A percentile compares a stretch with the other conserved stretches of the same genome.
Evolutionary conservation across 2,113 vertebrate genomes (phyloP).

Genomic region (Hiodon alosoides): DNA sequence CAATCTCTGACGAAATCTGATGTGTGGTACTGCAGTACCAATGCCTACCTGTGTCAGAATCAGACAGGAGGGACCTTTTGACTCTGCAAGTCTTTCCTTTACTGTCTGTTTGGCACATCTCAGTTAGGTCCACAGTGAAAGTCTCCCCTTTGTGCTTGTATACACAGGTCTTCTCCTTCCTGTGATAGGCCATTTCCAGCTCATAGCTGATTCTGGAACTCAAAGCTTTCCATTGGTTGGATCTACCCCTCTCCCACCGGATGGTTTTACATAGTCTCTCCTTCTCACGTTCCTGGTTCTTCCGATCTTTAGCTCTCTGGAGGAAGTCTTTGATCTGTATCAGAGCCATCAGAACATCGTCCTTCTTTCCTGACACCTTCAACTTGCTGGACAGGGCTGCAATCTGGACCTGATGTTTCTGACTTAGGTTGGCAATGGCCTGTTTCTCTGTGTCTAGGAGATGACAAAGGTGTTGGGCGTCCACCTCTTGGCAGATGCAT

Average conservation of each 20-base stretch:
- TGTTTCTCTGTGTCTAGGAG: conserved; percentile 33
- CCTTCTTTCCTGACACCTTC: conserved; percentile 39
- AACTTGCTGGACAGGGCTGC: conserved; percentile 24
- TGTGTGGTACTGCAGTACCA: no score
- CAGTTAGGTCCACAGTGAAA: conserved; percentile 34
- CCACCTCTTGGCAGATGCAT: conserved; percentile 27
- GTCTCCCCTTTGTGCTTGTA: conserved; percentile 27
- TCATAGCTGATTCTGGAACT: conserved; percentile 32
- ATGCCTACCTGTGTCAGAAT: conserved; percentile 41
- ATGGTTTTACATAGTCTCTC: conserved; percentile 34
- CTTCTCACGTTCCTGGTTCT: conserved; percentile 31
- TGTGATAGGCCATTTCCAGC: conserved; percentile 37
- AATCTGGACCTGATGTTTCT: conserved; percentile 33
- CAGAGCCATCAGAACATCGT: conserved; percentile 32
- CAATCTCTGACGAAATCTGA: background rate
- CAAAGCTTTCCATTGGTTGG: conserved; percentile 25
- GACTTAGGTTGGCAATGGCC: conserved; percentile 27
- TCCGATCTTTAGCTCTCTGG: conserved; percentile 29
- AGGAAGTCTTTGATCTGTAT: conserved; percentile 35
- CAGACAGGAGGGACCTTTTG: conserved; percentile 35
- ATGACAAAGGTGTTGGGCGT: conserved; percentile 15
- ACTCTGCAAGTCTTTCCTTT: conserved; percentile 27
- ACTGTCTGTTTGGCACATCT: conserved; percentile 29
- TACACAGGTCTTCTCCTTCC: conserved; percentile 19
- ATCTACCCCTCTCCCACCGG: conserved; percentile 36